phyloP scores from a whole-genome alignment of 2,113 vertebrate species.

The Elaphurus davidianus region DNA sequence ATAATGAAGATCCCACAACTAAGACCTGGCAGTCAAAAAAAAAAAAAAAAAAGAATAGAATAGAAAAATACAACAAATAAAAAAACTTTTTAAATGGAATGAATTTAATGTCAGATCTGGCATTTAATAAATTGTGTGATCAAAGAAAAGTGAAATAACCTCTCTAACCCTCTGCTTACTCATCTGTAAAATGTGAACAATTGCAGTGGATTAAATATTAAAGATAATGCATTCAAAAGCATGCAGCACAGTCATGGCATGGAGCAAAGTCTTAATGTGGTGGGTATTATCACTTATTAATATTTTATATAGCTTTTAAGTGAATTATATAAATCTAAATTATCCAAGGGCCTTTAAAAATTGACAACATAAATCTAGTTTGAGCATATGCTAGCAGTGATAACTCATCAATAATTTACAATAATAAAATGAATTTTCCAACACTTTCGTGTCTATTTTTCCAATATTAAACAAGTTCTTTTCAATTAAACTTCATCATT shows the following conservation, averaged over 20 bases:
- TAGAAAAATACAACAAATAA: not conserved
- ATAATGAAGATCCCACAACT: not conserved
- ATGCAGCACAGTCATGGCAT: not conserved
- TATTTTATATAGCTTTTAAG: not conserved
- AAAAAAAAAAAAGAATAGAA: not conserved
- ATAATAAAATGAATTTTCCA: constrained; percentile 12
- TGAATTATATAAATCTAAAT: constrained; percentile 21
- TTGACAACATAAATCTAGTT: not conserved
- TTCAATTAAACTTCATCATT: not conserved
- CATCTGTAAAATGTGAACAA: not conserved
- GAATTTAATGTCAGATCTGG: not conserved
- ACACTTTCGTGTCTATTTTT: not conserved
- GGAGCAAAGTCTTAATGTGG: not conserved
- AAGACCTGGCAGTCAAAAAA: not conserved
- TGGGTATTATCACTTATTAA: not conserved
- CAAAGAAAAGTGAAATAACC: not conserved
- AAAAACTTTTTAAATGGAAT: not conserved
- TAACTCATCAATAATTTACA: constrained; percentile 1
- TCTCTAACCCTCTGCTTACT: not conserved
- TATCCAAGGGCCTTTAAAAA: constrained; percentile 32
- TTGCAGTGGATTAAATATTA: not conserved
- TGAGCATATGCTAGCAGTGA: not conserved
- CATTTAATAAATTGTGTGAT: not conserved
- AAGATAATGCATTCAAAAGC: not conserved
- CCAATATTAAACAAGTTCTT: not conserved